These are phyloP conservation scores for Penaeus vannamei DNA, from an alignment of 1,140 invertebrate genomes.

Conservation along the genomic window DNA sequence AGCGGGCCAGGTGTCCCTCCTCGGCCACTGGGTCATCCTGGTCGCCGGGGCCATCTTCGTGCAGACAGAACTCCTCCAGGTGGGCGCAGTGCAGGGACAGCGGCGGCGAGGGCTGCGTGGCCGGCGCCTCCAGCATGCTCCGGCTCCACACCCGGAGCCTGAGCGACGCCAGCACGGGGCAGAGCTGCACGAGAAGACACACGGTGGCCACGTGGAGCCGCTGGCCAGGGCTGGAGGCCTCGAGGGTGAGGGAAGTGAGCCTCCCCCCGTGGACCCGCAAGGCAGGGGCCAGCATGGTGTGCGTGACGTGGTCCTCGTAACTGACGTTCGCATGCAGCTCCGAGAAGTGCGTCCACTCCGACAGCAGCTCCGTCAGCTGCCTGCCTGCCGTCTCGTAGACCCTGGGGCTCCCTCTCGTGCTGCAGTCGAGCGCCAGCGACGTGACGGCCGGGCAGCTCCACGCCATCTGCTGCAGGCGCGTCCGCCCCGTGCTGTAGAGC, in stretches of 20 bases:
- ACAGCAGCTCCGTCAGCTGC: slow-evolving; percentile 36
- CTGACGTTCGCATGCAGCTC: slow-evolving; percentile 54
- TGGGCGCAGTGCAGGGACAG: slow-evolving; percentile 1
- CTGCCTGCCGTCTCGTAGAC: slow-evolving; percentile 25
- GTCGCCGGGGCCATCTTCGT: slow-evolving; percentile 59
- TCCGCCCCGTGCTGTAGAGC: background rate
- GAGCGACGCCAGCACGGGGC: slow-evolving; percentile 44
- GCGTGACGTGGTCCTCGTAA: slow-evolving; percentile 30
- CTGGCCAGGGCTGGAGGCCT: slow-evolving; percentile 38
- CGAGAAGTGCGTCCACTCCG: slow-evolving; percentile 30
- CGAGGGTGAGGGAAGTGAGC: slow-evolving; percentile 50
- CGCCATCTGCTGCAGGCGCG: slow-evolving; percentile 38
- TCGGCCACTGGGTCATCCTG: slow-evolving; percentile 39
- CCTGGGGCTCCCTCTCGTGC: background rate
- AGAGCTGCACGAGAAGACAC: slow-evolving; percentile 38
- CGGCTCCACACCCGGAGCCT: slow-evolving; percentile 51
- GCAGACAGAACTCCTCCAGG: slow-evolving; percentile 46
- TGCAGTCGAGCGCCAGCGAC: slow-evolving; percentile 44
- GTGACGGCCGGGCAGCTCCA: slow-evolving; percentile 50
- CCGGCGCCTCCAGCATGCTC: slow-evolving; percentile 32
- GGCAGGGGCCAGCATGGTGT: slow-evolving; percentile 37
- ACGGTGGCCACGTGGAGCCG: slow-evolving; percentile 32
- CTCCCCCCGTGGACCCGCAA: slow-evolving; percentile 18
- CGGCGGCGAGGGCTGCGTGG: background rate
- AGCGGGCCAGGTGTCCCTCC: slow-evolving; percentile 23